Evolutionary conservation across 2,113 vertebrate species (phyloP).

Genomic region (Cavia porcellus): DNA sequence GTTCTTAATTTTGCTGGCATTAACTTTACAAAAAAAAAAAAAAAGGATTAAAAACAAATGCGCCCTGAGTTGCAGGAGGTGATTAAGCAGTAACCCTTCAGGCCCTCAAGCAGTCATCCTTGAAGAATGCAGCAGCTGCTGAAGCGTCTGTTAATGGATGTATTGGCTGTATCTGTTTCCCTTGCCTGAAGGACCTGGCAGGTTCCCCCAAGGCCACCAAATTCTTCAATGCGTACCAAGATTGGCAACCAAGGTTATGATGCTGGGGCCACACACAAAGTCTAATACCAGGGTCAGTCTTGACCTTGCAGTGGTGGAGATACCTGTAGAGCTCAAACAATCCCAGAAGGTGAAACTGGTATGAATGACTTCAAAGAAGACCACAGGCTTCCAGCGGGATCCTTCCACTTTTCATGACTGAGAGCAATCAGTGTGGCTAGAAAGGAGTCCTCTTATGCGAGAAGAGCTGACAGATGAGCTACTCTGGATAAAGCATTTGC

Average conservation of each 20-base stretch:
- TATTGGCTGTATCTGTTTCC: constrained; percentile 66
- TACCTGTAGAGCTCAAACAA: background rate
- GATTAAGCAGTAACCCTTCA: constrained; percentile 44
- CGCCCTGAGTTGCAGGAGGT: constrained; percentile 43
- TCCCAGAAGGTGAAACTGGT: background rate
- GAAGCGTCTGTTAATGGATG: constrained; percentile 55
- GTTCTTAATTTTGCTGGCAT: constrained; percentile 60
- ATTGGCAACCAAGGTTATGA: background rate
- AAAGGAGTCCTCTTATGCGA: background rate
- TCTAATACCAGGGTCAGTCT: background rate
- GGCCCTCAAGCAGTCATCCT: constrained; percentile 50
- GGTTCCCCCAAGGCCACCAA: constrained; percentile 34
- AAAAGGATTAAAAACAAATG: constrained; percentile 64
- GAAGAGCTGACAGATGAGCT: background rate
- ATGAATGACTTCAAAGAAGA: constrained; percentile 2
- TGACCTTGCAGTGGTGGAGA: background rate
- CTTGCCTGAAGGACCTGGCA: constrained; percentile 33
- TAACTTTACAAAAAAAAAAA: constrained; percentile 46
- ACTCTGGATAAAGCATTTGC: background rate
- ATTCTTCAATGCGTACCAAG: background rate
- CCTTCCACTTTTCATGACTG: background rate
- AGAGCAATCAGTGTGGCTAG: background rate
- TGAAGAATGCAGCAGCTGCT: constrained; percentile 61
- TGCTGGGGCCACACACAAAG: background rate
- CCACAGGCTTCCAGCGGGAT: background rate